Conservation (phyloP, 2,888 invertebrate species). For the Trilocha varians region DNA sequence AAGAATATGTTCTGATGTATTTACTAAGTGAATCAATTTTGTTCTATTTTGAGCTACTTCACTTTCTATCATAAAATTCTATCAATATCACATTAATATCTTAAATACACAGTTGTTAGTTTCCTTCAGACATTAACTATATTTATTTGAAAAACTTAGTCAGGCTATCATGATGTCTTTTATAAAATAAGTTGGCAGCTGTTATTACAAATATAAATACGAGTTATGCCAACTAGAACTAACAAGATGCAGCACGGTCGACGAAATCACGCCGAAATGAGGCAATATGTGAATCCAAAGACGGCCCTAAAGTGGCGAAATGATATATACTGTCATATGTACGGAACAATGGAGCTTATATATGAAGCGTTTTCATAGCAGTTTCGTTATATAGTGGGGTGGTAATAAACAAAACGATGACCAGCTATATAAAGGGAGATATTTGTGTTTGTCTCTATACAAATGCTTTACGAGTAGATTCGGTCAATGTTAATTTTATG, state of each 20-base stretch:
- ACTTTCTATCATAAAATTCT: too few relatives aligned
- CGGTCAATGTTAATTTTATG: background rate
- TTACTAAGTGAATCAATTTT: too few relatives aligned
- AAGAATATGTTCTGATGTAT: too few relatives aligned
- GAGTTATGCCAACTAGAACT: slow-evolving; percentile 25
- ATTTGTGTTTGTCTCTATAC: background rate
- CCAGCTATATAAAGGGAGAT: background rate
- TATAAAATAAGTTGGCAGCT: background rate
- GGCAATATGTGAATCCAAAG: slow-evolving; percentile 31
- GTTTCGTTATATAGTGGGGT: slow-evolving; percentile 32
- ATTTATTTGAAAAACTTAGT: too few relatives aligned
- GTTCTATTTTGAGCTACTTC: too few relatives aligned
- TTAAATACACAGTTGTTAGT: too few relatives aligned
- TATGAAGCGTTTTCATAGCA: slow-evolving; percentile 30
- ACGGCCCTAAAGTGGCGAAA: slow-evolving; percentile 42
- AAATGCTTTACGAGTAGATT: background rate
- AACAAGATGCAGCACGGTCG: slow-evolving; percentile 28
- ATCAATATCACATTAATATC: too few relatives aligned
- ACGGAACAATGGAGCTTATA: slow-evolving; percentile 30
- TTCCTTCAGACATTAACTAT: too few relatives aligned
- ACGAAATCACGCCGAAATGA: slow-evolving; percentile 27
- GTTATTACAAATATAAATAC: slow-evolving; percentile 3
- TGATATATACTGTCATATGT: slow-evolving; percentile 34
- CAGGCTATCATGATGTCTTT: too few relatives aligned
- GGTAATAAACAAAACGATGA: slow-evolving; percentile 37